Evolutionary conservation across 2,797 vertebrate species (phyloP).

Genomic region (Limosa lapponica): DNA sequence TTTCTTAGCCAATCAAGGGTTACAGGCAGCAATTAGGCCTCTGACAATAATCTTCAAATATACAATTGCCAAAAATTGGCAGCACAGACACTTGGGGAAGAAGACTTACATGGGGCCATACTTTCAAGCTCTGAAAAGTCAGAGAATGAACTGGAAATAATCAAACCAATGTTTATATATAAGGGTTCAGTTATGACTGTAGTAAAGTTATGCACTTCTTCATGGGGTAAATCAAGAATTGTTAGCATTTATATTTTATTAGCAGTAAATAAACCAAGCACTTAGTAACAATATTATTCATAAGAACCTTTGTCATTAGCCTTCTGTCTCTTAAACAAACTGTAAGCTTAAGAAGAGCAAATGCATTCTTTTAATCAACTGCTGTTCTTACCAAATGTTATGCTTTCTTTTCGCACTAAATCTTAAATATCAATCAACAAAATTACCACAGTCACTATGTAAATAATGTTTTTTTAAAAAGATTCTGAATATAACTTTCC

Average conservation of each 20-base stretch:
- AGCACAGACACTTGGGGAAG: neutral
- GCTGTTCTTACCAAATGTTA: neutral
- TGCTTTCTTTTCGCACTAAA: neutral
- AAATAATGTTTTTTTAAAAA: neutral
- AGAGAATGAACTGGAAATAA: conserved; percentile 20
- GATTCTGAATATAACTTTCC: neutral
- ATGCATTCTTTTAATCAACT: conserved; percentile 34
- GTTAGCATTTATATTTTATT: conserved; percentile 57
- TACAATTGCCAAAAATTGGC: neutral
- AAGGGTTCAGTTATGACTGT: conserved; percentile 28
- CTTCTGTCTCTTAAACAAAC: neutral
- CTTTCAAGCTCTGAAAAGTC: conserved; percentile 30
- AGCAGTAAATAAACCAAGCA: conserved; percentile 47
- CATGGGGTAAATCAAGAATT: conserved; percentile 41
- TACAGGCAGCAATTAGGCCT: neutral
- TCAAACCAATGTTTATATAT: neutral
- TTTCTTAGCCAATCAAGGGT: conserved; percentile 3
- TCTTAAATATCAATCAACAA: neutral
- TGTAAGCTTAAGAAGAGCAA: neutral
- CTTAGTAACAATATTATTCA: conserved; percentile 21
- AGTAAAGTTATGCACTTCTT: conserved; percentile 22
- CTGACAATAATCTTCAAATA: conserved; percentile 3
- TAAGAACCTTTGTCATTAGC: conserved; percentile 43
- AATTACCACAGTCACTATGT: neutral
- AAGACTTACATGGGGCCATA: neutral